Conservation (phyloP, 2,888 invertebrate genomes). For the Endotricha flammealis region DNA sequence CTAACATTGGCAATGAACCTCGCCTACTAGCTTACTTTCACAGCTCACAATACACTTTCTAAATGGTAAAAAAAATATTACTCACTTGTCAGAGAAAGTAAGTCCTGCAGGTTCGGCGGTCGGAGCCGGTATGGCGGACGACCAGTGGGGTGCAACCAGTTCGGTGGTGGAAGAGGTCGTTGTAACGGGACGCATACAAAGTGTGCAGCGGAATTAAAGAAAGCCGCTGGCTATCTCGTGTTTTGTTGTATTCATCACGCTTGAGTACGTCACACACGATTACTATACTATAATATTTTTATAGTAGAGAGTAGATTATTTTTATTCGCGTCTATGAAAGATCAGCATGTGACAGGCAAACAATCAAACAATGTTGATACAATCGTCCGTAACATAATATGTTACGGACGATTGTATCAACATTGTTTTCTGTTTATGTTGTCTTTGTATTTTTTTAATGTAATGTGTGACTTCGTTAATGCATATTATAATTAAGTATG, state of each 20-base stretch:
- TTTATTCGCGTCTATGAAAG: too few relatives aligned
- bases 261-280: too few relatives aligned
- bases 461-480: too few relatives aligned
- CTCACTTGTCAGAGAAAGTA: conserved; percentile 48
- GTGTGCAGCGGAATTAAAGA: conserved; percentile 39
- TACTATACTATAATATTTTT: too few relatives aligned
- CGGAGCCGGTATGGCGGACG: conserved; percentile 39
- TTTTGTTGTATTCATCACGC: not conserved
- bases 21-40: conserved; percentile 24
- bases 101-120: conserved; percentile 44
- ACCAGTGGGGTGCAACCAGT: conserved; percentile 51
- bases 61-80: conserved; percentile 34
- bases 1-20: not conserved
- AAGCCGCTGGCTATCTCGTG: conserved; percentile 20
- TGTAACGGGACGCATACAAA: conserved; percentile 68
- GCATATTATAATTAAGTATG: too few relatives aligned
- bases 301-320: too few relatives aligned
- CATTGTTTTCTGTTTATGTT: too few relatives aligned
- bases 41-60: conserved; percentile 38
- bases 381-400: too few relatives aligned
- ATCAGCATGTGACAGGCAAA: too few relatives aligned
- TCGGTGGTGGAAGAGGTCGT: conserved; percentile 46
- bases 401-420: too few relatives aligned
- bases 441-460: too few relatives aligned
- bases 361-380: too few relatives aligned